A percentile compares a stretch with the other conserved stretches of the same genome.
These are phyloP conservation scores for Acronicta alni DNA, from an alignment of 2,888 invertebrate genomes.

Conservation along the genomic window DNA sequence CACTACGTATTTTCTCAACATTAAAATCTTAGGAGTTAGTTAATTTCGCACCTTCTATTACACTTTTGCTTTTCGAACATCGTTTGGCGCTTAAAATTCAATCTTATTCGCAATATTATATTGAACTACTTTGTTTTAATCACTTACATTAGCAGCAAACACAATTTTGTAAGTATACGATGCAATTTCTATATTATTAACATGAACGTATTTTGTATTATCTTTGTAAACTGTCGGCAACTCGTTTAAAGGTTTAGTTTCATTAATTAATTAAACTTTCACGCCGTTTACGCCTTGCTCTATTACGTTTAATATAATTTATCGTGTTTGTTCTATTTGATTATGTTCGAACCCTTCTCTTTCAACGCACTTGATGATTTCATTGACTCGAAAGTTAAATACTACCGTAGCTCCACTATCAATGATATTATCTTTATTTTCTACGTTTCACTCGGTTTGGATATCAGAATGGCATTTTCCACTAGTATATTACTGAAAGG, in stretches of 20 bases:
- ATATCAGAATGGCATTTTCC: constrained; percentile 45
- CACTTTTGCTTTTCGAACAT: constrained; percentile 32
- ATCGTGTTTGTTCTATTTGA: constrained; percentile 57
- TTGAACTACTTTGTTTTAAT: constrained; percentile 25
- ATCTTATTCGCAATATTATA: constrained; percentile 36
- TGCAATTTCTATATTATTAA: constrained; percentile 52
- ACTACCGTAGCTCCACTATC: constrained; percentile 22
- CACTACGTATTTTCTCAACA: constrained; percentile 61
- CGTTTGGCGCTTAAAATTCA: constrained; percentile 50
- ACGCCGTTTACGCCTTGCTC: constrained; percentile 62
- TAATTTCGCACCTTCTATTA: constrained; percentile 58
- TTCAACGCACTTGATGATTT: constrained; percentile 49
- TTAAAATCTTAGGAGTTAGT: constrained; percentile 63
- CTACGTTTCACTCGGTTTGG: constrained; percentile 42
- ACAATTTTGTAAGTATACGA: constrained; percentile 38
- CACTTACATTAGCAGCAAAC: constrained; percentile 19
- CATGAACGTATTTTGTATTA: constrained; percentile 55
- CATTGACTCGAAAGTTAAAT: constrained; percentile 46
- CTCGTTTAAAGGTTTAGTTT: constrained; percentile 62
- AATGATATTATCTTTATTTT: constrained; percentile 45
- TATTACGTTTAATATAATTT: constrained; percentile 56
- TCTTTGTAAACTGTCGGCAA: constrained; percentile 58
- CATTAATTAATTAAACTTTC: constrained; percentile 73
- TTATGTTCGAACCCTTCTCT: constrained; percentile 44
- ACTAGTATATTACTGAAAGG: constrained; percentile 59